Conservation (phyloP, 1,140 invertebrate species). For the Drosophila sproati region DNA sequence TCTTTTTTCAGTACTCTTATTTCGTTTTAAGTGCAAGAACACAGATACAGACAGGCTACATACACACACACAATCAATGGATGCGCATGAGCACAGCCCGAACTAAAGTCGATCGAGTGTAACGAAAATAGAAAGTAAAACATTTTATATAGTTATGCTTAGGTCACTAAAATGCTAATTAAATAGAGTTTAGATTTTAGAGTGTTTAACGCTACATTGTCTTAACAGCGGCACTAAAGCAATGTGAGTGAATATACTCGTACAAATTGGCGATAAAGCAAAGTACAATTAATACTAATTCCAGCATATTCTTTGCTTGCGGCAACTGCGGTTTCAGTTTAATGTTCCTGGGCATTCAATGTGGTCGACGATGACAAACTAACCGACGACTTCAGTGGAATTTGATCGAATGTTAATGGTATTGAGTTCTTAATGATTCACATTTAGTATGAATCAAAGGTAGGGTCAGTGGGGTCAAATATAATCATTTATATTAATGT, state of each 20-base stretch:
- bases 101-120: slow-evolving; percentile 50
- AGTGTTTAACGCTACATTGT: slow-evolving; percentile 14
- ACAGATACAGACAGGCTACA: slow-evolving; percentile 52
- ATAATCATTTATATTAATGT: slow-evolving; percentile 6
- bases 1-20: background rate
- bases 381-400: slow-evolving; percentile 28
- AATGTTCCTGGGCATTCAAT: slow-evolving; percentile 32
- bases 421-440: slow-evolving; percentile 35
- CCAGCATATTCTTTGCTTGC: slow-evolving; percentile 18
- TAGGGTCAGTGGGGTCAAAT: background rate
- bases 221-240: slow-evolving; percentile 42
- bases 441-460: slow-evolving; percentile 3
- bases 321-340: slow-evolving; percentile 19
- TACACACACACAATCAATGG: slow-evolving; percentile 34
- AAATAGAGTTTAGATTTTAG: slow-evolving; percentile 4
- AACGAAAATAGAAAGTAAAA: slow-evolving; percentile 69
- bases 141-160: slow-evolving; percentile 36
- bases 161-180: slow-evolving; percentile 33
- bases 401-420: slow-evolving; percentile 26
- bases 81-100: slow-evolving; percentile 40
- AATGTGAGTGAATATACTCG: slow-evolving; percentile 31
- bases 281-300: slow-evolving; percentile 11
- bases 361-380: slow-evolving; percentile 10
- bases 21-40: slow-evolving; percentile 53
- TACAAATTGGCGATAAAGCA: slow-evolving; percentile 35